Percentiles rank a stretch among this genome's conserved stretches.
Evolutionary conservation across 2,797 vertebrate species (phyloP).

Genomic region (Crocidura indochinensis): DNA sequence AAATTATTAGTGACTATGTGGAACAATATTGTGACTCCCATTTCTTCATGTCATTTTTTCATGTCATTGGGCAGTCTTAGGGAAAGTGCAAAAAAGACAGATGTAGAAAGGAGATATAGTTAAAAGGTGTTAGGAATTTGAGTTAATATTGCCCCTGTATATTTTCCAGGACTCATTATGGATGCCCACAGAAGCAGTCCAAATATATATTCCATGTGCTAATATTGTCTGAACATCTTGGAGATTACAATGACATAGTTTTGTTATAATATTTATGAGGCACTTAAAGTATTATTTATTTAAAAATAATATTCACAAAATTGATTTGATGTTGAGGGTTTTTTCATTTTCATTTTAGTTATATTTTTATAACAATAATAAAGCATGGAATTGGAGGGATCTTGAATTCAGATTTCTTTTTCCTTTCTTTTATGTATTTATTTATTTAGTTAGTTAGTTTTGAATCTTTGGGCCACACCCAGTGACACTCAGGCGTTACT

Average conservation of each 20-base stretch:
- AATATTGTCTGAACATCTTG: conserved; percentile 5
- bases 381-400: background rate
- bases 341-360: too few species aligned
- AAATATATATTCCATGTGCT: background rate
- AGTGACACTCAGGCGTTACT: too few species aligned
- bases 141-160: background rate
- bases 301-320: background rate
- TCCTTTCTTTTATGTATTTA: too few species aligned
- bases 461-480: too few species aligned
- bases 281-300: background rate
- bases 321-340: conserved; percentile 13
- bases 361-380: background rate
- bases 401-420: conserved; percentile 13
- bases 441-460: too few species aligned
- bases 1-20: conserved; percentile 27
- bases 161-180: conserved; percentile 36
- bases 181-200: background rate
- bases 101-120: conserved; percentile 24
- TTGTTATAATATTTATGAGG: background rate
- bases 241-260: conserved; percentile 27
- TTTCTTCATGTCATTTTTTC: conserved; percentile 22
- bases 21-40: background rate
- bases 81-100: conserved; percentile 7
- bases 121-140: conserved; percentile 1
- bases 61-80: conserved; percentile 26